Conservation (phyloP, 2,797 vertebrate species). For the Hybognathus amarus region DNA sequence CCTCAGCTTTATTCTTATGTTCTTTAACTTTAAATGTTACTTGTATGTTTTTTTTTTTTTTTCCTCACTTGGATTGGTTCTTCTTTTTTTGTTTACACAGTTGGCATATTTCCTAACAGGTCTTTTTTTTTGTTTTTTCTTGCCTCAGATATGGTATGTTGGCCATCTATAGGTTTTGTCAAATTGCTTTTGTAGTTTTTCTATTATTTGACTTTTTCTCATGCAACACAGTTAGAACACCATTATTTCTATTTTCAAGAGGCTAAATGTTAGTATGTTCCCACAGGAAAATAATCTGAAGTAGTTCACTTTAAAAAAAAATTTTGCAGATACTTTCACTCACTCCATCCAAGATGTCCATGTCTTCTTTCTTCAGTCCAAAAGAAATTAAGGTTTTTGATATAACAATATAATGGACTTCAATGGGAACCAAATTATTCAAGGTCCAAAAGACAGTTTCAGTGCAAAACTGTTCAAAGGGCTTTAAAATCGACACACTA, state of each 20-base stretch:
- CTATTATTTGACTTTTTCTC: neutral
- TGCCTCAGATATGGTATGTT: neutral
- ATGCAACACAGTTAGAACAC: neutral
- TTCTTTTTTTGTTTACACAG: constrained; percentile 22
- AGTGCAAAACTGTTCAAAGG: too few relatives aligned
- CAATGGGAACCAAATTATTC: too few relatives aligned
- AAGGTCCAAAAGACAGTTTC: too few relatives aligned
- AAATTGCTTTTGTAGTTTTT: neutral
- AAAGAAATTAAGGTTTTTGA: too few relatives aligned
- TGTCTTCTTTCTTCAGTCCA: too few relatives aligned
- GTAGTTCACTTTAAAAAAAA: too few relatives aligned
- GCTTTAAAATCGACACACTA: too few relatives aligned
- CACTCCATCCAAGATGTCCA: too few relatives aligned
- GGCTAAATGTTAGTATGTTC: neutral
- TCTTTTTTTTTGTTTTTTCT: neutral
- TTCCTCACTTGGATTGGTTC: neutral
- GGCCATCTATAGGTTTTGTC: neutral
- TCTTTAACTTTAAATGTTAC: neutral
- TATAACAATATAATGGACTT: too few relatives aligned
- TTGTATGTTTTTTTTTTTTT: neutral
- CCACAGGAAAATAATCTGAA: neutral
- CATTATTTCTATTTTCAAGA: neutral
- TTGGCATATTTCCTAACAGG: constrained; percentile 14
- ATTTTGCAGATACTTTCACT: too few relatives aligned
- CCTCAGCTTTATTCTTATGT: neutral